Evolutionary conservation across 2,113 vertebrate species (phyloP).

Genomic region (Oncorhynchus nerka): DNA sequence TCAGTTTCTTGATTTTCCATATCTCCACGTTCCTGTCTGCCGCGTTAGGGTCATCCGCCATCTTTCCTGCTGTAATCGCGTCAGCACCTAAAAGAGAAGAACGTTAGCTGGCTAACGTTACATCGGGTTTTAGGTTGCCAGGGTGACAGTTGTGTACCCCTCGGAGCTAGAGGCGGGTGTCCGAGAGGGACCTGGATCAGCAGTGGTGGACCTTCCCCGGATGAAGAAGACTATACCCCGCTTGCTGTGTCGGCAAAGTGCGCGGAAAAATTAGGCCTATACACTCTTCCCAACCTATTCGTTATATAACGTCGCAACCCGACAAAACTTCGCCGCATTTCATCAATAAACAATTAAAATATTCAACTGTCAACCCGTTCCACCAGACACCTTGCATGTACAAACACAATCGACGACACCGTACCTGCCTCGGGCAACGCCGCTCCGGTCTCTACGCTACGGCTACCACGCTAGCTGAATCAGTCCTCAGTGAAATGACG

Average conservation of each 20-base stretch:
- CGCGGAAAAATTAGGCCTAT: conserved; percentile 66
- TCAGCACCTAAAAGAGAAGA: conserved; percentile 68
- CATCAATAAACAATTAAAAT: not conserved
- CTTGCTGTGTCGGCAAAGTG: conserved; percentile 43
- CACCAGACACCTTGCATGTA: not conserved
- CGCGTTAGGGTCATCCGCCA: conserved; percentile 97
- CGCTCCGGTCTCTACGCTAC: conserved; percentile 50
- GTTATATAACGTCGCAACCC: conserved; percentile 31
- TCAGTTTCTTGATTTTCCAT: conserved; percentile 99
- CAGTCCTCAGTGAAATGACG: conserved; percentile 68
- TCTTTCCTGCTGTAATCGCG: conserved; percentile 82
- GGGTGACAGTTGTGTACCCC: not conserved
- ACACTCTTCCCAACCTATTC: conserved; percentile 58
- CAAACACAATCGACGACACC: not conserved
- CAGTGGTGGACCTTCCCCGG: conserved; percentile 41
- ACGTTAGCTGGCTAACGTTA: not conserved
- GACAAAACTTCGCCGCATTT: conserved; percentile 53
- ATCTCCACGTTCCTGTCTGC: conserved; percentile 98
- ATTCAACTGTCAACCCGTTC: conserved; percentile 2
- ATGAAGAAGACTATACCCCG: conserved; percentile 25
- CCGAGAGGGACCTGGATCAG: conserved; percentile 51
- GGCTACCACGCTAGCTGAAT: conserved; percentile 35
- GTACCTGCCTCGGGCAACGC: conserved; percentile 75
- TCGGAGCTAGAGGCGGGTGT: conserved; percentile 36
- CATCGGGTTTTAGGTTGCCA: not conserved